Evolutionary conservation across 2,888 invertebrate genomes (phyloP).

Genomic region (Drosophila pegasa): DNA sequence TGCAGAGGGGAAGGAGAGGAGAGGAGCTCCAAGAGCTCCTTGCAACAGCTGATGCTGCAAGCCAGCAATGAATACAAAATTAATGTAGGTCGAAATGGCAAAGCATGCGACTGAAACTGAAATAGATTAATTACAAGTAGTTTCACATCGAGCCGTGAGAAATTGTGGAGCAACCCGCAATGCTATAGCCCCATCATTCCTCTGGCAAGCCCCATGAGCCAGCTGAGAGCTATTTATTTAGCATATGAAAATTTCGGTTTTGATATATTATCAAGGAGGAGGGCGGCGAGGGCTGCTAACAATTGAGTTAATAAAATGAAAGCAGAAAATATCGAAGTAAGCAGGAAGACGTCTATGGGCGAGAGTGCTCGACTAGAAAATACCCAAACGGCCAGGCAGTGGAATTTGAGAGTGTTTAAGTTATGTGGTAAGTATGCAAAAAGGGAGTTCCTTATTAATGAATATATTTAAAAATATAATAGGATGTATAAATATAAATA

Average conservation of each 20-base stretch:
- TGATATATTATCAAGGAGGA: conserved; percentile 40
- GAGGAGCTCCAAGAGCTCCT: conserved; percentile 2
- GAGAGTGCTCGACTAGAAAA: background rate
- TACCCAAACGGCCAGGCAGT: no score
- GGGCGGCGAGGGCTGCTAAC: conserved; percentile 3
- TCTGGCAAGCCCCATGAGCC: background rate
- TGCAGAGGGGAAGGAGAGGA: background rate
- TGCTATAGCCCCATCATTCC: background rate
- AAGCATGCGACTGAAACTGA: conserved; percentile 72
- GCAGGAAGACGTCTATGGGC: no score
- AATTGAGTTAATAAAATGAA: conserved; percentile 12
- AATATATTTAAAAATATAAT: no score
- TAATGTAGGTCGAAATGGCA: conserved; percentile 77
- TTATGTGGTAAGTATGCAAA: no score
- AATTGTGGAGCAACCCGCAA: conserved; percentile 20
- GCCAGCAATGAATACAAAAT: conserved; percentile 73
- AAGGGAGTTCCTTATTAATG: no score
- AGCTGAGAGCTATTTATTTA: conserved; percentile 53
- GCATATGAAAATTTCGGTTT: conserved; percentile 45
- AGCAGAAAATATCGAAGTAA: background rate
- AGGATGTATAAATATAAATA: no score
- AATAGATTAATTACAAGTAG: conserved; percentile 72
- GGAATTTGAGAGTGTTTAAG: no score
- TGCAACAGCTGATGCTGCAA: conserved; percentile 70
- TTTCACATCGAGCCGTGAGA: conserved; percentile 30